These are phyloP conservation scores for Dromaius novaehollandiae DNA, from an alignment of 2,113 vertebrate genomes.

Conservation along the genomic window DNA sequence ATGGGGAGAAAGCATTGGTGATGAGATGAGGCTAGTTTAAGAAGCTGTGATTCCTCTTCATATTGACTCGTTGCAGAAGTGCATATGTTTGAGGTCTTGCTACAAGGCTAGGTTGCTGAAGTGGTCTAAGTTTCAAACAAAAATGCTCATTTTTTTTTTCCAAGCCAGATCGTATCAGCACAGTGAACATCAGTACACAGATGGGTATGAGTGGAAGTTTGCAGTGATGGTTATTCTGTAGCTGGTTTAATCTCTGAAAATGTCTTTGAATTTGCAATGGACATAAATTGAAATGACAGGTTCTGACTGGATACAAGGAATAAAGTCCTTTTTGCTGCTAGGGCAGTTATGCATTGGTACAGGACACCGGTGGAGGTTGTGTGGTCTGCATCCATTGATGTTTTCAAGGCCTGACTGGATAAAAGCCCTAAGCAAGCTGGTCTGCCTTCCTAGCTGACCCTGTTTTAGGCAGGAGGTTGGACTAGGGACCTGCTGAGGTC, in stretches of 20 bases:
- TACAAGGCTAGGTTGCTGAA: background rate
- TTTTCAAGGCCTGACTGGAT: background rate
- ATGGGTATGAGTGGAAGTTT: background rate
- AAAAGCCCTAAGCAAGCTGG: background rate
- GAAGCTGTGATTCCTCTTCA: background rate
- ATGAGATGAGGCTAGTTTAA: background rate
- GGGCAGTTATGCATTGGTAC: accelerated
- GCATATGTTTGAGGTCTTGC: background rate
- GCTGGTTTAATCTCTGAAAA: background rate
- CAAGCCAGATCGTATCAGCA: background rate
- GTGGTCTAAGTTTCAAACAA: background rate
- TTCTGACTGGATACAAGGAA: background rate
- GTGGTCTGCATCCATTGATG: background rate
- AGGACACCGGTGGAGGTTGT: background rate
- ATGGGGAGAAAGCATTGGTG: background rate
- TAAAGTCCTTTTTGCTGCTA: background rate
- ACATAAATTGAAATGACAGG: background rate
- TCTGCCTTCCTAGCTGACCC: background rate
- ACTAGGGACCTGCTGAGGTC: background rate
- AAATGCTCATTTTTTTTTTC: background rate
- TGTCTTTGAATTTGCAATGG: background rate
- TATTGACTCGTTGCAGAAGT: background rate
- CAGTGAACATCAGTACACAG: background rate
- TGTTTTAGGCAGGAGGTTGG: background rate
- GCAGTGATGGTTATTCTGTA: background rate